Percentiles rank a stretch among this genome's conserved stretches.
Conservation (phyloP, 2,113 vertebrate species). For the Amia ocellicauda region DNA sequence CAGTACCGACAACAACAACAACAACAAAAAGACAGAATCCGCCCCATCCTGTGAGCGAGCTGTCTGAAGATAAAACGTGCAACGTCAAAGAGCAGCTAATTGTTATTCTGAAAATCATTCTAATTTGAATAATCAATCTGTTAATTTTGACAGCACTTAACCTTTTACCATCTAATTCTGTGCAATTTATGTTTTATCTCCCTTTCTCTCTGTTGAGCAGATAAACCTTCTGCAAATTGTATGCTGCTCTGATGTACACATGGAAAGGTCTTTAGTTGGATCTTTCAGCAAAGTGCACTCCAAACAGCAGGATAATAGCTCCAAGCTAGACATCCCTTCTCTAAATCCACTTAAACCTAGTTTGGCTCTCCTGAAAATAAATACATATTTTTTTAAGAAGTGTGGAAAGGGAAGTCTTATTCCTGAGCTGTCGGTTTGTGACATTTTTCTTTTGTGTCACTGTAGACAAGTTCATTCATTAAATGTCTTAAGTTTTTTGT, state of each 20-base stretch:
- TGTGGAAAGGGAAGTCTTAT: neutral
- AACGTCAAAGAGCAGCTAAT: no score
- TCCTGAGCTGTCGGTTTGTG: neutral
- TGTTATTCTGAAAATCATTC: no score
- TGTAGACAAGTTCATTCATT: no score
- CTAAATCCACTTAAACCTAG: neutral
- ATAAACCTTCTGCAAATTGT: neutral
- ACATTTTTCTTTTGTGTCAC: neutral
- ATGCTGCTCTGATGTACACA: neutral
- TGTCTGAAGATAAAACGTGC: no score
- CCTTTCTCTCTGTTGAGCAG: neutral
- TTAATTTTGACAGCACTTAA: no score
- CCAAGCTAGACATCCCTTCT: neutral
- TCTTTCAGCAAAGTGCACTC: neutral
- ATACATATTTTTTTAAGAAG: neutral
- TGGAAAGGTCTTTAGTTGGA: neutral
- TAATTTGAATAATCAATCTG: no score
- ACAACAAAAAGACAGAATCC: no score
- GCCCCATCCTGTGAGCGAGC: no score
- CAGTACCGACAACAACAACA: no score
- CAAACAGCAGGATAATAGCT: neutral
- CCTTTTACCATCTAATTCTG: no score
- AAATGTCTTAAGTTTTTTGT: no score
- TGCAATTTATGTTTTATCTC: no score
- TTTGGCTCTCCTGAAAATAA: neutral